Conservation (phyloP, 2,797 vertebrate genomes). For the Syngnathus acus region DNA sequence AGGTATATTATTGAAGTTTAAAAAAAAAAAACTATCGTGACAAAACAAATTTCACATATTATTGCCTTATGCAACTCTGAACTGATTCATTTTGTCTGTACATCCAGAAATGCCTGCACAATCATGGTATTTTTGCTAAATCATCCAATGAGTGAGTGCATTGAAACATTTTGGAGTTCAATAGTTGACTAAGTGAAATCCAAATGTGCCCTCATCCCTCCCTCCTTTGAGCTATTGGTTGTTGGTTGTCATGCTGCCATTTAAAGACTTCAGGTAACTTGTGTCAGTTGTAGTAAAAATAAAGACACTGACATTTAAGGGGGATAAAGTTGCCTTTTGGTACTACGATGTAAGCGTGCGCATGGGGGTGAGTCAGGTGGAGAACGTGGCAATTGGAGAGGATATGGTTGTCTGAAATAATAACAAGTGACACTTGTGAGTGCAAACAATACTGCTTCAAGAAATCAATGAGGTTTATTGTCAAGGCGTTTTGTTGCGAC, state of each 20-base stretch:
- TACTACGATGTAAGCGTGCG: neutral
- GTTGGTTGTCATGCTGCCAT: neutral
- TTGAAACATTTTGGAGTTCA: neutral
- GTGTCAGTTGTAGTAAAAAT: conserved; percentile 5
- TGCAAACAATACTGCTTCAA: conserved; percentile 27
- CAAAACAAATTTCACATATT: no score
- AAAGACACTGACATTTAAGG: conserved; percentile 3
- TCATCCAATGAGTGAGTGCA: neutral
- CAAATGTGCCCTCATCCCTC: neutral
- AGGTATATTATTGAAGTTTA: no score
- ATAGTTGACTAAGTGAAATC: neutral
- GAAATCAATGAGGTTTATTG: conserved; percentile 33
- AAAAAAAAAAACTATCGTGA: no score
- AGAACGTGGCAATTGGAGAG: neutral
- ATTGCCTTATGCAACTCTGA: no score
- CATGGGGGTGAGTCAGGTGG: neutral
- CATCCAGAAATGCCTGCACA: no score
- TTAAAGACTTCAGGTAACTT: neutral
- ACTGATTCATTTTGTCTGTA: no score
- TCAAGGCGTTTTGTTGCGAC: conserved; percentile 20
- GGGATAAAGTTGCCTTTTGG: conserved; percentile 4
- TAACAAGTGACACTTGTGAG: conserved; percentile 40
- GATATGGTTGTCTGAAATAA: conserved; percentile 30
- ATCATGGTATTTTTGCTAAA: no score
- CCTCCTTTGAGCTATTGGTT: neutral